Percentiles rank a stretch among this genome's conserved stretches.
Evolutionary conservation across 2,888 invertebrate genomes (phyloP).

Genomic region (Ormyrus labotus): DNA sequence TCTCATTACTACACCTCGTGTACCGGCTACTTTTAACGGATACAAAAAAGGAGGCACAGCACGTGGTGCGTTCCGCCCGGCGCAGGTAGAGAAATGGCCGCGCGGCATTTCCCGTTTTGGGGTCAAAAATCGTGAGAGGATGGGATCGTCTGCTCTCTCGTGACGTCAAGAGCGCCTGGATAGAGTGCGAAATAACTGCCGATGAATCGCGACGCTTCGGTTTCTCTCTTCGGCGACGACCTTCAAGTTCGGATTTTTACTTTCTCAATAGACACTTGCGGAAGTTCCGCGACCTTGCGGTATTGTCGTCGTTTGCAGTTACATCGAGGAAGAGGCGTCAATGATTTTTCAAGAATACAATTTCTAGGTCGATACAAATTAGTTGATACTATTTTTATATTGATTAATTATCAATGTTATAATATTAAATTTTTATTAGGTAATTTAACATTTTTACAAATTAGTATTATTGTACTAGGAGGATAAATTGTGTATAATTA

Average conservation of each 20-base stretch:
- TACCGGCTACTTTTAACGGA: neutral
- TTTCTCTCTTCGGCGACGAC: conserved; percentile 24
- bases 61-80: neutral
- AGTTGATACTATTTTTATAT: no score
- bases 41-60: neutral
- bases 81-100: neutral
- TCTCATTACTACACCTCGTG: neutral
- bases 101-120: conserved; percentile 13
- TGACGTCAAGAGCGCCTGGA: conserved; percentile 15
- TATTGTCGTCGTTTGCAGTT: conserved; percentile 28
- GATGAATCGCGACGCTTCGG: conserved; percentile 5
- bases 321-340: neutral
- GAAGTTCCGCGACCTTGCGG: conserved; percentile 9
- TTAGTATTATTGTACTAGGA: no score
- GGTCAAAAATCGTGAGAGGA: conserved; percentile 20
- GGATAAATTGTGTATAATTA: neutral
- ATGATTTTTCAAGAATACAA: neutral
- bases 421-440: neutral
- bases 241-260: conserved; percentile 45
- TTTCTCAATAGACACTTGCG: conserved; percentile 28
- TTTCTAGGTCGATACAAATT: no score
- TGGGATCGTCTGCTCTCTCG: neutral
- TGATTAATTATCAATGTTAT: no score
- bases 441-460: neutral
- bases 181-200: neutral